phyloP scores from a whole-genome alignment of 2,113 vertebrate species.

The Peromyscus maniculatus region DNA sequence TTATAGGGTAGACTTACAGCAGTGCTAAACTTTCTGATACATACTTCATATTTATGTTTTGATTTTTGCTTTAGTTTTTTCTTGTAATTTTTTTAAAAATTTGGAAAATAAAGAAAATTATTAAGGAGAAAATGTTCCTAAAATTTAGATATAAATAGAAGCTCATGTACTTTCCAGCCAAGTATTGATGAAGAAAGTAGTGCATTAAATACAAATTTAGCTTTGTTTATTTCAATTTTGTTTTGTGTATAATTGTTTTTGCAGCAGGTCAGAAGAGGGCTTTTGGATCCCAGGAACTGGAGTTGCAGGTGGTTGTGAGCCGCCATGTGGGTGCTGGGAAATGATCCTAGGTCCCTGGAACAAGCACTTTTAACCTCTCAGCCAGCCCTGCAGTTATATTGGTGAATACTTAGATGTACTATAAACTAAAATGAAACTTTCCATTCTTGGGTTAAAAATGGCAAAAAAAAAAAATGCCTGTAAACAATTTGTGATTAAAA shows the following conservation, averaged over 20 bases:
- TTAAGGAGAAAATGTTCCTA: background rate
- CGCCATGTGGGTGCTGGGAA: background rate
- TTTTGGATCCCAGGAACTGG: background rate
- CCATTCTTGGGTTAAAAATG: background rate
- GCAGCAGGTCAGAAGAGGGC: background rate
- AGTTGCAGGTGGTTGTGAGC: background rate
- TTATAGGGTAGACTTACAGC: background rate
- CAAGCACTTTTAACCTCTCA: background rate
- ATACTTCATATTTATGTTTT: background rate
- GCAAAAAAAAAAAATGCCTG: background rate
- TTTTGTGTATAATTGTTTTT: background rate
- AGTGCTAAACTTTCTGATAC: background rate
- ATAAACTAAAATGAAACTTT: background rate
- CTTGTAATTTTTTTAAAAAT: background rate
- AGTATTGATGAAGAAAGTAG: background rate
- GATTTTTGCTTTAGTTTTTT: background rate
- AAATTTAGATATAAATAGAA: constrained; percentile 58
- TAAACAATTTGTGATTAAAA: constrained; percentile 21
- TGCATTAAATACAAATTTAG: background rate
- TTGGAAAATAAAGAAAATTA: background rate
- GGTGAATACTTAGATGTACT: background rate
- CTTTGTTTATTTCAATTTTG: background rate
- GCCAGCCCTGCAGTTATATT: background rate
- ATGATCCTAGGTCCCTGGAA: background rate
- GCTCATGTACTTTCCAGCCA: constrained; percentile 24